Percentiles rank a stretch among this genome's conserved stretches.
Evolutionary conservation across 2,113 vertebrate species (phyloP).

Genomic region (Nettapus auritus): DNA sequence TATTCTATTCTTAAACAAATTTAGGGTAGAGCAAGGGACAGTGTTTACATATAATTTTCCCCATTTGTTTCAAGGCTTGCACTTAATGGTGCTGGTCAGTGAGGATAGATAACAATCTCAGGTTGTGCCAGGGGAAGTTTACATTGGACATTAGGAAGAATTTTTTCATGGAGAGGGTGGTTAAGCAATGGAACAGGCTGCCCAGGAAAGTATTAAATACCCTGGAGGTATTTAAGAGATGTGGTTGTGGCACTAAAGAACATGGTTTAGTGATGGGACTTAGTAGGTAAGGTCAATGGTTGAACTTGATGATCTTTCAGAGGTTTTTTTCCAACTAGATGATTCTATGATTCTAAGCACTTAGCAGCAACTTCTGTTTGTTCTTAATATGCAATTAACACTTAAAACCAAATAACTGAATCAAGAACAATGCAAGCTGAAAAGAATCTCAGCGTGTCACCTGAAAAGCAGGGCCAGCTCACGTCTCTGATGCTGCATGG

Average conservation of each 20-base stretch:
- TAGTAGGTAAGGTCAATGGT: background rate
- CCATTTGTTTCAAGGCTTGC: background rate
- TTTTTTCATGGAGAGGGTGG: background rate
- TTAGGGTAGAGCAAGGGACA: background rate
- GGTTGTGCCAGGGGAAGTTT: background rate
- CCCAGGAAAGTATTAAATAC: background rate
- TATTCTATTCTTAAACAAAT: rapidly evolving
- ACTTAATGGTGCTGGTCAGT: background rate
- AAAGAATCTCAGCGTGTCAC: background rate
- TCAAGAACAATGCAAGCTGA: background rate
- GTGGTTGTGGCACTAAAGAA: background rate
- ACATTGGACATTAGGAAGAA: background rate
- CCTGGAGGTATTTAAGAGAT: background rate
- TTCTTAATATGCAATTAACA: background rate
- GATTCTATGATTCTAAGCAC: background rate
- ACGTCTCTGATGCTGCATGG: rapidly evolving
- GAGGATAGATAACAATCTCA: background rate
- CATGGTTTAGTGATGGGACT: background rate
- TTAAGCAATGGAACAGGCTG: background rate
- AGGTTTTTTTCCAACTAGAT: background rate
- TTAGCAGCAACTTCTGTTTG: rapidly evolving
- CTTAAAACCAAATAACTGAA: background rate
- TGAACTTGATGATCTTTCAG: background rate
- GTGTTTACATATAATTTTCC: background rate
- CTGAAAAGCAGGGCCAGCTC: background rate